Percentiles rank a stretch among this genome's conserved stretches.
These are phyloP conservation scores for Eurytoma adleriae DNA, from an alignment of 2,888 invertebrate species.

Conservation along the genomic window DNA sequence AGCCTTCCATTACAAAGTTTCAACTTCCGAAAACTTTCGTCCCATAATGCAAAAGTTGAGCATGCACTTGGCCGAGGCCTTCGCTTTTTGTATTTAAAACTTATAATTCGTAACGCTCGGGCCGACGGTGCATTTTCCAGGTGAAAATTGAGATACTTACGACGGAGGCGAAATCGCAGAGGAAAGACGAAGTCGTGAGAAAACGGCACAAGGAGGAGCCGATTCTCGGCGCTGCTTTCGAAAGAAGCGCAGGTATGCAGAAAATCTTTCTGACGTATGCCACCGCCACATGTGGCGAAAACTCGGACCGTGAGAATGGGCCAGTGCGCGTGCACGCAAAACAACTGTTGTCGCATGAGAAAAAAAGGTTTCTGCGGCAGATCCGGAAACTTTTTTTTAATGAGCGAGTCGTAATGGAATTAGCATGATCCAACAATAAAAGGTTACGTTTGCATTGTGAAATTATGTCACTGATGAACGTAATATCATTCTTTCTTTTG, in stretches of 20 bases:
- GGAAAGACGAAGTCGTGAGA: slow-evolving; percentile 9
- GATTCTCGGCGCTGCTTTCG: background rate
- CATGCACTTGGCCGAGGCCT: background rate
- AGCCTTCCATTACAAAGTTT: slow-evolving; percentile 23
- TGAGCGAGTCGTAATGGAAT: background rate
- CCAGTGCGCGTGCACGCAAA: background rate
- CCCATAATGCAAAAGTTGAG: slow-evolving; percentile 12
- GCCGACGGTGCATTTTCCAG: no score
- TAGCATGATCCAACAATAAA: no score
- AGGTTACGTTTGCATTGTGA: no score
- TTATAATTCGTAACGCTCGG: background rate
- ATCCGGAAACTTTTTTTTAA: slow-evolving; percentile 14
- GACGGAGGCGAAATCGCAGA: slow-evolving; percentile 4
- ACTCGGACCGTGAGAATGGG: slow-evolving; percentile 34
- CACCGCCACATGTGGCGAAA: slow-evolving; percentile 17
- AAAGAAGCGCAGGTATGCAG: slow-evolving; percentile 43
- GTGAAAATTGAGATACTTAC: slow-evolving; percentile 1
- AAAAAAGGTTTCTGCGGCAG: background rate
- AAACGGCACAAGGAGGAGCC: background rate
- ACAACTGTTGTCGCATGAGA: background rate
- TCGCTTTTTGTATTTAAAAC: background rate
- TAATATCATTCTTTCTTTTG: no score
- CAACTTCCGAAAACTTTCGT: slow-evolving; percentile 13
- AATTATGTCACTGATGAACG: no score
- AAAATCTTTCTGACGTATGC: slow-evolving; percentile 3